phyloP scores from a whole-genome alignment of 1,140 invertebrate genomes.

The Ladona fulva region DNA sequence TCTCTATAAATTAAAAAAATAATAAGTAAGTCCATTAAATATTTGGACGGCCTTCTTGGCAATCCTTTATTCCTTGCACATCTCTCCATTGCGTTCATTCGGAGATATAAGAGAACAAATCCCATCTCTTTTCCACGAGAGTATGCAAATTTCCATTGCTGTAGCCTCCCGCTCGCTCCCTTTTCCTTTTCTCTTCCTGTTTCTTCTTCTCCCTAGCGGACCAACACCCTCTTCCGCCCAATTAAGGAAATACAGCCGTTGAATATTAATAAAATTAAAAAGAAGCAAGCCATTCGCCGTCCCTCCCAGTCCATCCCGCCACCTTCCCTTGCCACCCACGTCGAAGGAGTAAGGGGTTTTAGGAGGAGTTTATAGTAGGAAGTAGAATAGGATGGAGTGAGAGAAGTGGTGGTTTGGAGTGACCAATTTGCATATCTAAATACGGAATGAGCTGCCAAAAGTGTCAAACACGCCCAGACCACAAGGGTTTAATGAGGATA shows the following conservation, averaged over 20 bases:
- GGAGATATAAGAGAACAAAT: not conserved
- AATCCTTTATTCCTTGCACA: not conserved
- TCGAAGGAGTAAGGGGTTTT: not conserved
- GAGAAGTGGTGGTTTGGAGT: not conserved
- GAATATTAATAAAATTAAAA: constrained; percentile 11
- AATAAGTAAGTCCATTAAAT: no score
- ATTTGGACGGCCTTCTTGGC: no score
- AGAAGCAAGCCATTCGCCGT: not conserved
- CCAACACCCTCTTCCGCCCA: not conserved
- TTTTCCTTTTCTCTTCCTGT: not conserved
- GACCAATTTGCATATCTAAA: constrained; percentile 5
- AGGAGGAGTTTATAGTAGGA: not conserved
- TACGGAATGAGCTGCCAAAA: constrained; percentile 5
- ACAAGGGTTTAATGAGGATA: not conserved
- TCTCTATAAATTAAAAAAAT: no score
- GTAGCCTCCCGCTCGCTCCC: not conserved
- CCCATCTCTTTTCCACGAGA: not conserved
- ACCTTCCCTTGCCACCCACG: not conserved
- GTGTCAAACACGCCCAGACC: not conserved
- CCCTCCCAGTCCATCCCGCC: no score
- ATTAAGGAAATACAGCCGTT: constrained; percentile 1
- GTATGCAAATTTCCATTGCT: not conserved
- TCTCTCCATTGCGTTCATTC: not conserved
- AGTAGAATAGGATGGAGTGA: not conserved
- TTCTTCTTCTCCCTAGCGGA: not conserved